Conservation (phyloP, 1,140 invertebrate genomes). For the Plectus sambesii region DNA sequence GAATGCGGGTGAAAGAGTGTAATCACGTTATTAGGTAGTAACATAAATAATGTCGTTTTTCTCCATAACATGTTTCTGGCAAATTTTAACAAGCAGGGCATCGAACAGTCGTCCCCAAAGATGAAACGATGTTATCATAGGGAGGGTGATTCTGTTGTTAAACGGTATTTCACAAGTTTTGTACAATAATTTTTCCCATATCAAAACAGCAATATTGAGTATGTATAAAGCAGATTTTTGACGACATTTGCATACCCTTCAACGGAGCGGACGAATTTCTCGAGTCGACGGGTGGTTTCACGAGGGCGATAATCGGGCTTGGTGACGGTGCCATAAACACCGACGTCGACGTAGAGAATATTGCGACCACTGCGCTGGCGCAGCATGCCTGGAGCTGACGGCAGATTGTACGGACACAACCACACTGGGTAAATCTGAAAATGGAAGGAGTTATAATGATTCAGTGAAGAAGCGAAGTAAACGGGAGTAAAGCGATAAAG, state of each 20-base stretch:
- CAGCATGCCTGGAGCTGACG: conserved; percentile 60
- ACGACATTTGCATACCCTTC: conserved; percentile 61
- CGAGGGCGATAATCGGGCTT: conserved; percentile 54
- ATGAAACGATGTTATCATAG: too few relatives aligned
- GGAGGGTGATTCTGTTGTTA: too few relatives aligned
- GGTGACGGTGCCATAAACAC: conserved; percentile 60
- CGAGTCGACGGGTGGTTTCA: conserved; percentile 59
- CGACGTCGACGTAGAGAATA: conserved; percentile 62
- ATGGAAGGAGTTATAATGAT: background rate
- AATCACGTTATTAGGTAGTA: too few relatives aligned
- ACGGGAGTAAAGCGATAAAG: conserved; percentile 1
- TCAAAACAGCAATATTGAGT: too few relatives aligned
- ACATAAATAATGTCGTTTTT: too few relatives aligned
- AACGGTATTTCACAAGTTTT: too few relatives aligned
- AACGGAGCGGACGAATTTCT: conserved; percentile 58
- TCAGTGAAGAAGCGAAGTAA: conserved; percentile 12
- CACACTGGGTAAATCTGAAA: conserved; percentile 66
- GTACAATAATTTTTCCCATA: too few relatives aligned
- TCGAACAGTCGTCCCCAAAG: too few relatives aligned
- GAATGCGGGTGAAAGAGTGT: too few relatives aligned
- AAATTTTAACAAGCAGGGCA: too few relatives aligned
- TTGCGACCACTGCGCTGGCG: conserved; percentile 38
- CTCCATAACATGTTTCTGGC: too few relatives aligned
- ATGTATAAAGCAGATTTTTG: too few relatives aligned
- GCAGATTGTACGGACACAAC: conserved; percentile 67